phyloP scores from a whole-genome alignment of 2,888 invertebrate species.

The Drosophila prolongata region DNA sequence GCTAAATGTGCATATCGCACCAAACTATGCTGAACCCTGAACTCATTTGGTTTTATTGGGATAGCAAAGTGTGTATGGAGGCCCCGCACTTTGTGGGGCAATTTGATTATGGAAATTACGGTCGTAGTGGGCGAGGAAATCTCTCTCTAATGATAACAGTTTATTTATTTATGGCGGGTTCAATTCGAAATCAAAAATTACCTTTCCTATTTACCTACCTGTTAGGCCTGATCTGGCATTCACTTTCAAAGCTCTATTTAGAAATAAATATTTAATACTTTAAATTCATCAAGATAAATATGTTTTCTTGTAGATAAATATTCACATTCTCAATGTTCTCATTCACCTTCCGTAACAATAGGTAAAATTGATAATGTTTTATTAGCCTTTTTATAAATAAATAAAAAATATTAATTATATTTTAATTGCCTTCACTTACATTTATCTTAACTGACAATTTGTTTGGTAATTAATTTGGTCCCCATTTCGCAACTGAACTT shows the following conservation, averaged over 20 bases:
- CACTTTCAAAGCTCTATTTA: neutral
- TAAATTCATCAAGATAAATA: no score
- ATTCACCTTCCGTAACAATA: no score
- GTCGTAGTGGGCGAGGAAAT: neutral
- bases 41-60: constrained; percentile 27
- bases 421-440: no score
- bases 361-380: no score
- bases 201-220: neutral
- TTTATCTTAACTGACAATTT: neutral
- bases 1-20: constrained; percentile 29
- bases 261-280: constrained; percentile 2
- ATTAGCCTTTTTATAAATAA: no score
- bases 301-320: no score
- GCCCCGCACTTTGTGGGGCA: constrained; percentile 24
- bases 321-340: no score
- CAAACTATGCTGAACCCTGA: constrained; percentile 2
- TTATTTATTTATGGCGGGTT: constrained; percentile 16
- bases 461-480: neutral
- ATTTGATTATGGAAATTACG: constrained; percentile 37
- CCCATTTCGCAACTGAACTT: neutral
- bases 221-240: neutral
- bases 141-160: constrained; percentile 22
- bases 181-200: constrained; percentile 21
- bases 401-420: neutral
- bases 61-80: constrained; percentile 11